A percentile compares a stretch with the other conserved stretches of the same genome.
Evolutionary conservation across 2,113 vertebrate species (phyloP).

Genomic region (Petaurus breviceps): DNA sequence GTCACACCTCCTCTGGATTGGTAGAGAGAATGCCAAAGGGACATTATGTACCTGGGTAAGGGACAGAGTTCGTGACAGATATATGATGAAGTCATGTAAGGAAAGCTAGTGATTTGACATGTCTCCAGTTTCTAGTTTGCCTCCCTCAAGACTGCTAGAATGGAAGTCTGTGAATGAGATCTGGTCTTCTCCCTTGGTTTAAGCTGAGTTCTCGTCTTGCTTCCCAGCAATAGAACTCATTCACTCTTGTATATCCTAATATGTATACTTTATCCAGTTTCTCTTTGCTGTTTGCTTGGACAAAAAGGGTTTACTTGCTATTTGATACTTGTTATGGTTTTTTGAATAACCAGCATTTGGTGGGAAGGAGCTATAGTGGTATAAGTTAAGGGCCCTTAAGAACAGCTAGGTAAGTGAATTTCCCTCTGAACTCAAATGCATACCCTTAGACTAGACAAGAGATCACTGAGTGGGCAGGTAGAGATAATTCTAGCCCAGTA

Average conservation of each 20-base stretch:
- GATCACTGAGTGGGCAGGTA: background rate
- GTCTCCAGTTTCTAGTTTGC: background rate
- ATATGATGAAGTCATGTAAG: background rate
- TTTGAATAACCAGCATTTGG: background rate
- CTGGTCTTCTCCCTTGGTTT: background rate
- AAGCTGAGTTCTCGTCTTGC: background rate
- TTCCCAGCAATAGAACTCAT: background rate
- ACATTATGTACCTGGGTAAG: background rate
- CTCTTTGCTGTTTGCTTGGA: background rate
- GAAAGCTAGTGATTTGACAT: background rate
- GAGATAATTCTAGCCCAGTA: background rate
- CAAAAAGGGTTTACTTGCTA: background rate
- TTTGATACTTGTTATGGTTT: background rate
- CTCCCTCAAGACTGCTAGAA: background rate
- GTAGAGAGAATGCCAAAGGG: background rate
- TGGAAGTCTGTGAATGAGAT: background rate
- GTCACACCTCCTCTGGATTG: background rate
- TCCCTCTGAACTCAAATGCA: background rate
- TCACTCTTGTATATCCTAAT: background rate
- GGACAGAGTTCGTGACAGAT: background rate
- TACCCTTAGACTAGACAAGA: background rate
- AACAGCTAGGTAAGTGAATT: background rate
- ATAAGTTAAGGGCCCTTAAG: background rate
- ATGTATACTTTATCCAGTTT: background rate
- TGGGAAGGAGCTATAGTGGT: background rate